Percentiles rank a stretch among this genome's conserved stretches.
phyloP scores from a whole-genome alignment of 2,888 invertebrate species.

The Lathronympha strigana region DNA sequence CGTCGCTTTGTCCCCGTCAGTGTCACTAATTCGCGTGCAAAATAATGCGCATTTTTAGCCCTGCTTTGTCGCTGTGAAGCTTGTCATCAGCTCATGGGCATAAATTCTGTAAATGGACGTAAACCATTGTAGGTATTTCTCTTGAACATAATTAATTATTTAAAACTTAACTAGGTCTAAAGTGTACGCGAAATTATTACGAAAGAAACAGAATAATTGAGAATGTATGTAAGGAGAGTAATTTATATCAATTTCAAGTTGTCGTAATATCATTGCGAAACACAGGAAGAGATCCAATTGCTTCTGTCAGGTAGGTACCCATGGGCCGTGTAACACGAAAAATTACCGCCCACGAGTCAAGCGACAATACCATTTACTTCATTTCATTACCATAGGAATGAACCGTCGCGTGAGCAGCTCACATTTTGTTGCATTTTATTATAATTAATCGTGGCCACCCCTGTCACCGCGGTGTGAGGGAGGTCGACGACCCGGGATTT shows the following conservation, averaged over 20 bases:
- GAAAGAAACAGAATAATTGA: too few species aligned
- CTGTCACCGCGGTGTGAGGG: conserved; percentile 65
- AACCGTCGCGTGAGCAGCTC: conserved; percentile 65
- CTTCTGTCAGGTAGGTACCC: conserved; percentile 21
- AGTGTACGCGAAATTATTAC: too few species aligned
- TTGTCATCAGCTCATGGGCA: conserved; percentile 13
- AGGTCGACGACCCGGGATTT: conserved; percentile 75
- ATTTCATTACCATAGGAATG: conserved; percentile 44
- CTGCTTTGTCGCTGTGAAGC: conserved; percentile 19
- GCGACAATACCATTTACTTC: conserved; percentile 42
- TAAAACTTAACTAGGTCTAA: too few species aligned
- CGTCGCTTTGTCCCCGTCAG: conserved; percentile 16
- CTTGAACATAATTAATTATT: too few species aligned
- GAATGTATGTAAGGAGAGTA: too few species aligned
- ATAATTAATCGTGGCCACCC: conserved; percentile 78
- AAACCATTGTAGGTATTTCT: neutral
- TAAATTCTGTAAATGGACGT: conserved; percentile 12
- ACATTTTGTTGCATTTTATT: conserved; percentile 76
- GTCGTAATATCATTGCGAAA: conserved; percentile 21
- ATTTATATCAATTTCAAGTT: neutral
- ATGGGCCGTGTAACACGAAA: conserved; percentile 32
- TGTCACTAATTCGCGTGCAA: conserved; percentile 24
- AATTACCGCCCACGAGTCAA: conserved; percentile 26
- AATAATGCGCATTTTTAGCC: conserved; percentile 32
- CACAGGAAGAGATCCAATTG: conserved; percentile 35